Conservation (phyloP, 2,113 vertebrate genomes). For the Osmerus eperlanus region DNA sequence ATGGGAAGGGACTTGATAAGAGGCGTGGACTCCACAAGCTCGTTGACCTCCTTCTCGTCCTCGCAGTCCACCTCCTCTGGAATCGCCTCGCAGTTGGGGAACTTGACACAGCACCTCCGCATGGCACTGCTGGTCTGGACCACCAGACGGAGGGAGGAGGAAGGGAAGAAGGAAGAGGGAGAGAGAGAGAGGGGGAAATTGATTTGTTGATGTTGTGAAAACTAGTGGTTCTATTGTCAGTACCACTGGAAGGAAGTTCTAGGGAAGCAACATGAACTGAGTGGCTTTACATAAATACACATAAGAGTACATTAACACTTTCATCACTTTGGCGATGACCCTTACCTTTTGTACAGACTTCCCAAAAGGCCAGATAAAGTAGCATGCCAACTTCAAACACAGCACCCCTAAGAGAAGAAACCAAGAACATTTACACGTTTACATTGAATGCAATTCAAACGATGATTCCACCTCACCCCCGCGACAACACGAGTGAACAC, state of each 20-base stretch:
- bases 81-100: conserved; percentile 40
- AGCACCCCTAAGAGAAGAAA: conserved; percentile 60
- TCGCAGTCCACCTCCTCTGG: conserved; percentile 43
- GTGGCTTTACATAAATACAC: no score
- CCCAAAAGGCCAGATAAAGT: conserved; percentile 84
- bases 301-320: no score
- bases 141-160: background rate
- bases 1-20: conserved; percentile 55
- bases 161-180: background rate
- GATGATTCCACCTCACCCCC: background rate
- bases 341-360: conserved; percentile 75
- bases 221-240: no score
- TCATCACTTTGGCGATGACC: no score
- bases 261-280: background rate
- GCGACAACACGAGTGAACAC: background rate
- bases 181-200: background rate
- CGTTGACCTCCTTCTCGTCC: conserved; percentile 17
- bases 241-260: background rate
- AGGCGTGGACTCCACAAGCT: conserved; percentile 45
- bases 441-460: background rate
- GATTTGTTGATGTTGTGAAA: no score
- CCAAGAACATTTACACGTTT: background rate
- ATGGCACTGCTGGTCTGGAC: conserved; percentile 45
- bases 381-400: conserved; percentile 69
- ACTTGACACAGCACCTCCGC: conserved; percentile 38